These are phyloP conservation scores for Drosophila insularis DNA, from an alignment of 1,140 invertebrate species.

Conservation along the genomic window DNA sequence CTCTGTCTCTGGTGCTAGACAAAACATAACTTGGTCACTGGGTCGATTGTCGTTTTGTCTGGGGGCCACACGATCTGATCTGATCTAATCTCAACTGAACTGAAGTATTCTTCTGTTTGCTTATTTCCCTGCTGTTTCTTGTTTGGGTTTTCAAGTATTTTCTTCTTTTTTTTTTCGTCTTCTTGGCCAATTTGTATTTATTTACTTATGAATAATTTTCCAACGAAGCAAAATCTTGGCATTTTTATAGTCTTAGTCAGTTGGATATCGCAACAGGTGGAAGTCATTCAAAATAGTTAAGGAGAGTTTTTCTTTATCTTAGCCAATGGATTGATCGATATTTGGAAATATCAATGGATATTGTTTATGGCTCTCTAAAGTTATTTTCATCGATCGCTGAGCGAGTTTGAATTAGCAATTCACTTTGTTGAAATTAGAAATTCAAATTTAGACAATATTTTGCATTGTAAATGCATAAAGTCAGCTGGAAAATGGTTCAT, in stretches of 20 bases:
- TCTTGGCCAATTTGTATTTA: slow-evolving; percentile 34
- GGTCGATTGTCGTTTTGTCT: slow-evolving; percentile 66
- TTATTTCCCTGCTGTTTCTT: slow-evolving; percentile 31
- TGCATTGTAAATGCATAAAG: not conserved
- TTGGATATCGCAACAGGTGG: slow-evolving; percentile 6
- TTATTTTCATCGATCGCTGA: no score
- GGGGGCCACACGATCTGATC: slow-evolving; percentile 55
- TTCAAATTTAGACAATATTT: not conserved
- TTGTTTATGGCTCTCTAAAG: no score
- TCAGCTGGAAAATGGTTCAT: not conserved
- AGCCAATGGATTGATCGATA: not conserved
- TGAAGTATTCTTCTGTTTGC: slow-evolving; percentile 2
- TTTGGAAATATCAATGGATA: no score
- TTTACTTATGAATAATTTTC: slow-evolving; percentile 67
- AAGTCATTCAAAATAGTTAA: not conserved
- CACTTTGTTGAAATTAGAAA: no score
- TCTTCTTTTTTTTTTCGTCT: not conserved
- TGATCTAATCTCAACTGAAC: slow-evolving; percentile 11
- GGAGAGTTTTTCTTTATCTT: not conserved
- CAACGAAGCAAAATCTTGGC: slow-evolving; percentile 32
- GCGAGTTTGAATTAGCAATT: no score
- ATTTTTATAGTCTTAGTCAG: slow-evolving; percentile 41
- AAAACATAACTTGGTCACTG: slow-evolving; percentile 71
- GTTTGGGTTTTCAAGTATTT: not conserved
- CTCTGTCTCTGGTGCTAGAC: slow-evolving; percentile 36